Evolutionary conservation across 1,140 invertebrate genomes (phyloP), one percentile per base, ranked within the genome.

Genomic region (Bombus vancouverensis): DNA sequence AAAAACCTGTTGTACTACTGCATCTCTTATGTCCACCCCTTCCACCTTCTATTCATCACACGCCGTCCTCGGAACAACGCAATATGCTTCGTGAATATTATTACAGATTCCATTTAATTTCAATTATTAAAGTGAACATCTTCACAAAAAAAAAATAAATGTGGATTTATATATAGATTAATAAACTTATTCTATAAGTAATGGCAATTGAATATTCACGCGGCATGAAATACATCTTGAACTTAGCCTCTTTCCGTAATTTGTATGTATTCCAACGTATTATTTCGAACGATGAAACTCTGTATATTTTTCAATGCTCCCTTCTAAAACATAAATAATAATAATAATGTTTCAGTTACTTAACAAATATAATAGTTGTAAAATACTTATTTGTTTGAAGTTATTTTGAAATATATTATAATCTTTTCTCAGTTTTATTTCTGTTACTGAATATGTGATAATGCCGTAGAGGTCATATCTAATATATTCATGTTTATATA

Each of bases 51-150:
- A 75, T 71, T 81, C 78, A 66, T 76, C 59, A 66, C 83, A 78
- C 85, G 74, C 66, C 86, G 81, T 89, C 76, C 62, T 76, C 80
- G 68, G 85, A 77, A 81, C 77, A 88, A 72, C 80, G 84, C 88
- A 81, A 87, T 91, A 90, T 90, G 88, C 78, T 89, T 80, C 62
- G 13, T 47, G 73, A 88, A 81, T 84, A 32, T 88, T 88, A 71
- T 83, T 75, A 71, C 37, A 53, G 3, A 72, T 75, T 87, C 9
- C 3, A 72, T 57, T 37, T 76, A 12, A 65, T 37, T 62, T 47
- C 42, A 13, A 32, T n/a, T 22, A 39, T 37, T 37, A 37, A 39
- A 32, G 53, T 28, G 25, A 65, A 47, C 12, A 42, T 77, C 47
- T 32, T 18, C 18, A 22, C 37, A 3, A 39, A 32, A 62, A 62